Percentiles rank a stretch among this genome's conserved stretches.
phyloP scores from a whole-genome alignment of 2,113 vertebrate genomes.

The Callionymus lyra region DNA sequence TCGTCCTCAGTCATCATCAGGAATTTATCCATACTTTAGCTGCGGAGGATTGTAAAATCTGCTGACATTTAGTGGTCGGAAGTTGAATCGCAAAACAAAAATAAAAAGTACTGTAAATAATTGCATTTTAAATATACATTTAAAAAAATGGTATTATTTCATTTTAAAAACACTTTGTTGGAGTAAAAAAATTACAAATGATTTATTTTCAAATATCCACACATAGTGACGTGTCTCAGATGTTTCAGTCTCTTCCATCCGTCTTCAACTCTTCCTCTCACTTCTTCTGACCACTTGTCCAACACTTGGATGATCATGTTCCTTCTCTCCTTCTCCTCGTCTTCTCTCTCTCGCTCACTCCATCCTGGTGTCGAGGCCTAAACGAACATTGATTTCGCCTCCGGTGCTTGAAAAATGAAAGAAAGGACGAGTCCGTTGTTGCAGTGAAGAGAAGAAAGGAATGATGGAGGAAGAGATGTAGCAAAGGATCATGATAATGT shows the following conservation, averaged over 20 bases:
- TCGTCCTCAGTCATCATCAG: too few species aligned
- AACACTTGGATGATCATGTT: conserved; percentile 51
- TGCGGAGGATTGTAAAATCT: too few species aligned
- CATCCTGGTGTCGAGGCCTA: conserved; percentile 56
- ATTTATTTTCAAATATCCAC: too few species aligned
- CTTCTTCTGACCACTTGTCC: conserved; percentile 44
- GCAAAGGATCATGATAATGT: conserved; percentile 57
- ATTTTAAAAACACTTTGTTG: too few species aligned
- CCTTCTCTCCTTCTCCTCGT: conserved; percentile 49
- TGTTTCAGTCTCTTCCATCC: conserved; percentile 47
- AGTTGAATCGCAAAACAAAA: too few species aligned
- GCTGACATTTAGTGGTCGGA: too few species aligned
- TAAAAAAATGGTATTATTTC: too few species aligned
- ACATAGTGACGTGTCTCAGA: too few species aligned
- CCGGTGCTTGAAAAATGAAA: conserved; percentile 46
- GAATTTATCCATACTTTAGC: too few species aligned
- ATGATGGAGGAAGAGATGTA: conserved; percentile 42
- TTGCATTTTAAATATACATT: too few species aligned
- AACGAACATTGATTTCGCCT: conserved; percentile 68
- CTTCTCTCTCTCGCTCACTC: conserved; percentile 58
- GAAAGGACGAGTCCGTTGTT: conserved; percentile 29
- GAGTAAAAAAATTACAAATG: too few species aligned
- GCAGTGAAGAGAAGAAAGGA: conserved; percentile 47
- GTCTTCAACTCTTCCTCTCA: conserved; percentile 50
- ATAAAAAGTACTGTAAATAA: too few species aligned